Base-by-base conservation (phyloP, 1,140 invertebrate genomes). In the Paraescarpia echinospica region DNA sequence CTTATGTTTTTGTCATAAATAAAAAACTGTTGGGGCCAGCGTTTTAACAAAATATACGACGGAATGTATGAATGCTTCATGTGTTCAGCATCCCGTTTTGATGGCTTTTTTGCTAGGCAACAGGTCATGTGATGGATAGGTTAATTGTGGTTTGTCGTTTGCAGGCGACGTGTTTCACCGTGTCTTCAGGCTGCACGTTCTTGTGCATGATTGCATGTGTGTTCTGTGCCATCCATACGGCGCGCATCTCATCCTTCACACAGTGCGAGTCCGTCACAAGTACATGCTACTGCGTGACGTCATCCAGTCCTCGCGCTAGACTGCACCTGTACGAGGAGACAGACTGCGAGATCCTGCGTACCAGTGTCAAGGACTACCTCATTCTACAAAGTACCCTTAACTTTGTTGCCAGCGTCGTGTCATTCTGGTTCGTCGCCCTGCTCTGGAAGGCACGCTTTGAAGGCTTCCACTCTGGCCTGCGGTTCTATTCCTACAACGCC, bases 151-250 rank as follows among this genome's bases (percentile, higher is more conserved):
- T 92, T 91, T 92, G 89, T 90, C 34, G 91, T 33, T 93, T 92
- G 59, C 93, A 94, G 94, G 93, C 93, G n/a, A 35, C 92, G 27
- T 94, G 94, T 90, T 94, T 94, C 91, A 33, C 93, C 8, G 90
- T 94, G 14, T 93, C 94, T n/a, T 91, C 92, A 0, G 33, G 94
- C 41, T 93, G 93, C 89, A 90, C 93, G 34, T 93, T 94, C 92
- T 91, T 94, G 9, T 94, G 93, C 91, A 88, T 94, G 77, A 93
- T 94, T 1, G 94, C 94, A 35, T 92, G 92, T 91, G 93, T 94
- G 92, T 94, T 94, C 90, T 92, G 92, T 41, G 93, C 91, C 88
- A 94, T 94, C 77, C 94, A 94, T 89, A 89, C 93, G 5, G 92
- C 91, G 1, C 92, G 94, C 22, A 93, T 94, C 51, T 18, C 92